A percentile compares a stretch with the other conserved stretches of the same genome.
These are phyloP conservation scores for Apotomis capreana DNA, from an alignment of 2,888 invertebrate genomes.

Conservation along the genomic window DNA sequence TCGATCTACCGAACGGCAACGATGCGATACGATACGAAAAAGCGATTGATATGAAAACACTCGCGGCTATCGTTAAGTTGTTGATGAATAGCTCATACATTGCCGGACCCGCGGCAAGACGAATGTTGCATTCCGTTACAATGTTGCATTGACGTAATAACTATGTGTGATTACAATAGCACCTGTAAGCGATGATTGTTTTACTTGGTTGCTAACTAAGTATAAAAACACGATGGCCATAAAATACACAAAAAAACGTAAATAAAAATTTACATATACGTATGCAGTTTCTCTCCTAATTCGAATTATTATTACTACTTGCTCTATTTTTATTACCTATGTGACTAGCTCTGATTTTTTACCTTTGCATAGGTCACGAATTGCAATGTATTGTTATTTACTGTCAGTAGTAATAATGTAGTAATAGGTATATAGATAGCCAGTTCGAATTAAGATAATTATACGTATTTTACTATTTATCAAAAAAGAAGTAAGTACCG, in stretches of 20 bases:
- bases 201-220: neutral
- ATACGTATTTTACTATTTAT: no score
- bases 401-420: no score
- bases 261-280: no score
- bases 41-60: constrained; percentile 60
- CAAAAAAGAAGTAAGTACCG: neutral
- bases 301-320: no score
- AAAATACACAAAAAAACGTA: no score
- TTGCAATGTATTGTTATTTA: no score
- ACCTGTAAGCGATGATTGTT: neutral
- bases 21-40: constrained; percentile 50
- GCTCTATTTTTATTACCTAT: no score
- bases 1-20: constrained; percentile 54
- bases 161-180: neutral
- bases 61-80: constrained; percentile 58
- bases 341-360: no score
- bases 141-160: constrained; percentile 10
- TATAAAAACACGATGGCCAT: neutral
- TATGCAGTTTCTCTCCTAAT: no score
- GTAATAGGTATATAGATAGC: no score
- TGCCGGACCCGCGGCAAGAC: constrained; percentile 11
- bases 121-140: constrained; percentile 3
- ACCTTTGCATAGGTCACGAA: no score
- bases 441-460: neutral
- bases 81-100: constrained; percentile 60